Evolutionary conservation across 2,888 invertebrate species (phyloP).

Genomic region (Protonemura montana): DNA sequence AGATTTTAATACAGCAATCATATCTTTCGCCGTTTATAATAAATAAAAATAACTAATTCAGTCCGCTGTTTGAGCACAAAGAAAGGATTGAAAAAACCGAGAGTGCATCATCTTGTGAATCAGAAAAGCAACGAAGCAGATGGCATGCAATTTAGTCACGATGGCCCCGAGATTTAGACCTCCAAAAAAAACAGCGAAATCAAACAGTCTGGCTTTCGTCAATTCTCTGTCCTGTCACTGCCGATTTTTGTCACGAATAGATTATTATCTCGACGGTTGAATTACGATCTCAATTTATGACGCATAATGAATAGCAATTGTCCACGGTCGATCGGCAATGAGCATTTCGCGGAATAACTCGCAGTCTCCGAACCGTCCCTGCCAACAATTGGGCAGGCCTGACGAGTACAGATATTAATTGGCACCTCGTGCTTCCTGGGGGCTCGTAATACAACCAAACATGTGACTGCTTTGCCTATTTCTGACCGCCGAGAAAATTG

Average conservation of each 20-base stretch:
- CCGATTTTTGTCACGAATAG: background rate
- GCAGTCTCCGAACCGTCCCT: background rate
- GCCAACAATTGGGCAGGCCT: background rate
- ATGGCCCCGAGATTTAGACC: background rate
- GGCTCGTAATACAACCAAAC: background rate
- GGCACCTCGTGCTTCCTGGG: background rate
- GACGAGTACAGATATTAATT: background rate
- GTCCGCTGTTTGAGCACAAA: background rate
- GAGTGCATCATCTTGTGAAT: background rate
- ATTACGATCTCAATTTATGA: background rate
- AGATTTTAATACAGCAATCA: background rate
- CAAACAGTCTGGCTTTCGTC: background rate
- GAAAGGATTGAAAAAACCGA: background rate
- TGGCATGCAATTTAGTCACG: slow-evolving; percentile 4
- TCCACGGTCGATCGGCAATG: background rate
- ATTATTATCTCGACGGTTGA: background rate
- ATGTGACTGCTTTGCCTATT: background rate
- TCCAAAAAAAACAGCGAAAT: background rate
- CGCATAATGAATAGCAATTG: background rate
- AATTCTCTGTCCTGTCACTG: background rate
- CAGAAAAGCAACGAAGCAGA: background rate
- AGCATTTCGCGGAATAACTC: background rate
- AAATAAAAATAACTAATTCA: background rate
- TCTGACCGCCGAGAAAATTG: background rate
- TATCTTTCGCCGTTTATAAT: slow-evolving; percentile 4